Percentiles rank a stretch among this genome's conserved stretches.
phyloP scores from a whole-genome alignment of 2,888 invertebrate genomes.

The Orthosia gothica region DNA sequence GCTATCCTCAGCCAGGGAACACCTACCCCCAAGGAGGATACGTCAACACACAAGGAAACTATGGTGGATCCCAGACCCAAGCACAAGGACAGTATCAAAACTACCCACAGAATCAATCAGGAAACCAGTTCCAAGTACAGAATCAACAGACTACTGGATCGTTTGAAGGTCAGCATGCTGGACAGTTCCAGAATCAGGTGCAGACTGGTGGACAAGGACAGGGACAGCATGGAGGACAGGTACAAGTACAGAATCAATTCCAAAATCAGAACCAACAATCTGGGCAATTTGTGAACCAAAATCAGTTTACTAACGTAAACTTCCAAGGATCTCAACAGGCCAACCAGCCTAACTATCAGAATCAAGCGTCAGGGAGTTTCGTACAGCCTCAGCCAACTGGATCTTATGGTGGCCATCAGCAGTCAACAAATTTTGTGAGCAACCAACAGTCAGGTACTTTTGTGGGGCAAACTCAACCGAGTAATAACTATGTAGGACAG shows the following conservation, averaged over 20 bases:
- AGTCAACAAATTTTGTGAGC: conserved; percentile 24
- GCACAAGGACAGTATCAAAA: conserved; percentile 62
- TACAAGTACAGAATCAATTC: conserved; percentile 48
- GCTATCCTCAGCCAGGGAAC: conserved; percentile 60
- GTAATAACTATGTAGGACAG: conserved; percentile 41
- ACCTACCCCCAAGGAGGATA: conserved; percentile 64
- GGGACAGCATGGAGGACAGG: conserved; percentile 41
- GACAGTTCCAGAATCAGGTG: conserved; percentile 66
- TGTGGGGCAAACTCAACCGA: conserved; percentile 45
- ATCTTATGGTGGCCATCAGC: conserved; percentile 50
- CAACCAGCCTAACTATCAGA: conserved; percentile 45
- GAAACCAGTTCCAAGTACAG: conserved; percentile 48
- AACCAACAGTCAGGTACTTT: conserved; percentile 49
- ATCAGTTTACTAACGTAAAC: conserved; percentile 51
- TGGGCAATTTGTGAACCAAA: conserved; percentile 62
- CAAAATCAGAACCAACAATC: conserved; percentile 48
- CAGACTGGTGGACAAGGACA: conserved; percentile 57
- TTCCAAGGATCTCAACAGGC: conserved; percentile 60
- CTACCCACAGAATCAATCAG: conserved; percentile 64
- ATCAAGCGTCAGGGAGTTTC: conserved; percentile 31
- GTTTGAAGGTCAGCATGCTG: conserved; percentile 52
- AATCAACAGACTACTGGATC: conserved; percentile 59
- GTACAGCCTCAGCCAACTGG: conserved; percentile 49
- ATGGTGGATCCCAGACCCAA: conserved; percentile 64
- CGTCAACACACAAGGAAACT: conserved; percentile 43